These are phyloP conservation scores for Antheraea pernyi DNA, from an alignment of 1,140 invertebrate genomes.

Conservation along the genomic window DNA sequence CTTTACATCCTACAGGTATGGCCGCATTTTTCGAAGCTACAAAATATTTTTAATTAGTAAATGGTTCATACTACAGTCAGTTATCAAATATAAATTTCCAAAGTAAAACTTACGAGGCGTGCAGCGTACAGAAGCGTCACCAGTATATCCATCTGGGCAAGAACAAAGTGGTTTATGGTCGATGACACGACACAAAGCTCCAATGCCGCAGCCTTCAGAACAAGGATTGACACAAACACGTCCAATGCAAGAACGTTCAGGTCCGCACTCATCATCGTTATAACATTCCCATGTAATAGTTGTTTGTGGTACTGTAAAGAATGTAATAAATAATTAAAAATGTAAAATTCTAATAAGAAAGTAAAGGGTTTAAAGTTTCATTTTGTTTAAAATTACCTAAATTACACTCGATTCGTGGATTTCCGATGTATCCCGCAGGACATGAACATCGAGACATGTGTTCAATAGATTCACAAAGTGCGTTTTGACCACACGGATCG, in stretches of 20 bases:
- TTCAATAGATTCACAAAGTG: conserved; percentile 87
- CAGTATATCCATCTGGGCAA: conserved; percentile 88
- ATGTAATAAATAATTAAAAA: conserved; percentile 10
- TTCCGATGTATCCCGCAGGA: conserved; percentile 88
- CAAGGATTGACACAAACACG: conserved; percentile 90
- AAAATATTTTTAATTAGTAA: conserved; percentile 33
- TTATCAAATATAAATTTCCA: background rate
- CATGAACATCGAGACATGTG: conserved; percentile 90
- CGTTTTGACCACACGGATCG: conserved; percentile 90
- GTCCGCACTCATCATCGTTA: conserved; percentile 86
- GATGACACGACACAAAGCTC: conserved; percentile 88
- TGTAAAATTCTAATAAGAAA: background rate
- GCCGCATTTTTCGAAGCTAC: conserved; percentile 75
- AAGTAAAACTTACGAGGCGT: conserved; percentile 85
- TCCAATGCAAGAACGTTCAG: conserved; percentile 87
- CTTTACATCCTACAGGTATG: conserved; percentile 85
- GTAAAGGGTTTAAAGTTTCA: background rate
- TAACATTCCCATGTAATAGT: conserved; percentile 84
- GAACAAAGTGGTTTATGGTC: conserved; percentile 87
- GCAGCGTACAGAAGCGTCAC: conserved; percentile 87
- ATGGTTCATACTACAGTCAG: background rate
- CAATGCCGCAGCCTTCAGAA: conserved; percentile 85
- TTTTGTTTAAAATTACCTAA: conserved; percentile 68
- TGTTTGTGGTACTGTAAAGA: conserved; percentile 71
- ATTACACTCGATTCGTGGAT: conserved; percentile 90